Evolutionary conservation across 2,888 invertebrate genomes (phyloP), one percentile per base, ranked within the genome.

Genomic region (Pteria penguin): DNA sequence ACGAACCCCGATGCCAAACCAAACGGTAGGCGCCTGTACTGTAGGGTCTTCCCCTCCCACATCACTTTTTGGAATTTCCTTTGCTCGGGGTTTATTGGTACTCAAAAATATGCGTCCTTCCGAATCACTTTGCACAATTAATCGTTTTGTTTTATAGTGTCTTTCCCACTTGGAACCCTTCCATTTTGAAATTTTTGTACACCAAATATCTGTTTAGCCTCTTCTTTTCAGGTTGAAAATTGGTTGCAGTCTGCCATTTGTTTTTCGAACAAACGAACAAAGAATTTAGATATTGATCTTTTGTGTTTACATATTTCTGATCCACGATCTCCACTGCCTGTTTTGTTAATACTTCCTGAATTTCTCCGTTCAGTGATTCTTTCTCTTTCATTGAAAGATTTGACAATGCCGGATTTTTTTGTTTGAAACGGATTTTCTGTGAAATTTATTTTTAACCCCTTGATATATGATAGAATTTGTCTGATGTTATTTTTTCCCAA

Each of bases 141-240:
- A 45, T 74, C 67, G 36, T 36, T 26, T 45, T 45, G 33, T 29
- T 66, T 58, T 60, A 52, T 27, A 5, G 36, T 18, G 29, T 26
- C 45, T 24, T 52, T 60, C 5, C 36, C 24, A n/a, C 26, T 67
- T 66, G 58, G 36, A 67, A 60, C 27, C 66, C 66, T 52, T 67
- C 66, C 73, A 67, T 61, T 67, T 67, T 73, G 54, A 61, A 67
- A 52, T 61, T 52, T 8, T 73, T 32, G 61, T 67, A 67, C 4
- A 31, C 45, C 26, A 69, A 36, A 60, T 31, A 69, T 36, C 54
- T 26, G 55, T 67, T 67, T 29, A 67, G 31, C 24, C 8, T 24
- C 29, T 54, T 27, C 8, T 24, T 65, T 65, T 67, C 24, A 66
- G n/a, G 33, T 66, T 66, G 66, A 66, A 66, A 26, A 52, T 14